Evolutionary conservation across 2,797 vertebrate species (phyloP).

Genomic region (Cossypha polioptera): DNA sequence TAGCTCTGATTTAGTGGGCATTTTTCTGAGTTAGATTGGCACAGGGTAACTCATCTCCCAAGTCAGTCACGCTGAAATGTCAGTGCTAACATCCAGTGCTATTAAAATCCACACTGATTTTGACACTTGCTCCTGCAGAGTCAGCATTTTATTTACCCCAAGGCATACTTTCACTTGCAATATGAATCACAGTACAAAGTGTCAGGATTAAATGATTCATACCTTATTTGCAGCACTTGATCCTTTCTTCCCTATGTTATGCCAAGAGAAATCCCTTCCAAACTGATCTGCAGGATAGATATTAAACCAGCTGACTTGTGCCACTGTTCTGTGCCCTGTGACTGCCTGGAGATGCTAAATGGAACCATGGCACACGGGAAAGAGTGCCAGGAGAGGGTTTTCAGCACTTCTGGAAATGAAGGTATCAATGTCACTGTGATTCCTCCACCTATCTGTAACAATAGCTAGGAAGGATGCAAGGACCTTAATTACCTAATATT

Average conservation of each 20-base stretch:
- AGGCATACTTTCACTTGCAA: not conserved
- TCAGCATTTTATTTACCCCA: constrained; percentile 22
- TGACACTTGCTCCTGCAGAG: constrained; percentile 2
- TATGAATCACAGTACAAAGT: not conserved
- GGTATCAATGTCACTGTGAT: not conserved
- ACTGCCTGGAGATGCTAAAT: not conserved
- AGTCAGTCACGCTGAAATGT: not conserved
- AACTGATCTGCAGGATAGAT: not conserved
- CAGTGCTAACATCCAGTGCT: not conserved
- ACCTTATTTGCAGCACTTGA: not conserved
- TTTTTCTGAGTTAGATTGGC: not conserved
- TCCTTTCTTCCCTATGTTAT: not conserved
- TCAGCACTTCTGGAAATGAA: not conserved
- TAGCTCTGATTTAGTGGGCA: not conserved
- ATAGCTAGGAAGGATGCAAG: not conserved
- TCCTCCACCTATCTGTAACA: not conserved
- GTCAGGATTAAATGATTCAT: not conserved
- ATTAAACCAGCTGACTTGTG: not conserved
- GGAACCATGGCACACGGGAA: not conserved
- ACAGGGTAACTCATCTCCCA: not conserved
- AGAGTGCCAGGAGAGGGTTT: not conserved
- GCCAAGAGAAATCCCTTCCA: not conserved
- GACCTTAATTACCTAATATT: not conserved
- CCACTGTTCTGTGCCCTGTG: not conserved
- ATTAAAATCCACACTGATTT: constrained; percentile 1